Conservation (phyloP, 2,888 invertebrate species). For the Octodonta nipae region DNA sequence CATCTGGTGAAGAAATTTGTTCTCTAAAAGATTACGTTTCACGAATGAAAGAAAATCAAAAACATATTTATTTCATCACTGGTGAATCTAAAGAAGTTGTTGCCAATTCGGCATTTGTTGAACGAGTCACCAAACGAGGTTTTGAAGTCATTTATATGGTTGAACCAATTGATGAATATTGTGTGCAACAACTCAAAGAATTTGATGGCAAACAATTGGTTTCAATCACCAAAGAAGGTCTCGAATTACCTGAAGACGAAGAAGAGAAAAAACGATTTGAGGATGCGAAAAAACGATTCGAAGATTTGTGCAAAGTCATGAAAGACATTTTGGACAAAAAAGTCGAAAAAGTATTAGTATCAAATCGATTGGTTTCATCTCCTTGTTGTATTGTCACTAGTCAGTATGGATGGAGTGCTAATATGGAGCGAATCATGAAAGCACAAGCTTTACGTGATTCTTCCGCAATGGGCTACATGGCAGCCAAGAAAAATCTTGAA, state of each 20-base stretch:
- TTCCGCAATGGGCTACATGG: conserved; percentile 99
- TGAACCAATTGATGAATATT: conserved; percentile 98
- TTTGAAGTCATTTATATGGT: conserved; percentile 98
- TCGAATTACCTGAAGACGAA: conserved; percentile 93
- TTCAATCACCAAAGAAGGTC: conserved; percentile 94
- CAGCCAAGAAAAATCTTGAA: conserved; percentile 97
- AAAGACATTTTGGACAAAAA: conserved; percentile 96
- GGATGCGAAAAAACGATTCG: conserved; percentile 68
- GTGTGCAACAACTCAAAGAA: conserved; percentile 95
- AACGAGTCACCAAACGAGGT: conserved; percentile 92
- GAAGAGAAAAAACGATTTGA: conserved; percentile 95
- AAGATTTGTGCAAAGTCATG: conserved; percentile 74
- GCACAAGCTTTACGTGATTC: conserved; percentile 94
- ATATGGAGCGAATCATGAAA: conserved; percentile 99
- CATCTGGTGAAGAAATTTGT: conserved; percentile 86
- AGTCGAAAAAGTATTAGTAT: conserved; percentile 94
- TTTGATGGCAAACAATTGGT: conserved; percentile 92
- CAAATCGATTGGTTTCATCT: conserved; percentile 89
- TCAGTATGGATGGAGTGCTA: conserved; percentile 98
- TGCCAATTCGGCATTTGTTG: conserved; percentile 92
- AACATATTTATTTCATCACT: conserved; percentile 96
- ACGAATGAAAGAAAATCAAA: conserved; percentile 97
- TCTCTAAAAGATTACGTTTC: conserved; percentile 92
- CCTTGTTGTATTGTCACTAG: conserved; percentile 99
- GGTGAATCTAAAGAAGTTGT: conserved; percentile 89